A percentile compares a stretch with the other conserved stretches of the same genome.
Conservation (phyloP, 2,797 vertebrate genomes). For the Bryconaethiops microstoma region DNA sequence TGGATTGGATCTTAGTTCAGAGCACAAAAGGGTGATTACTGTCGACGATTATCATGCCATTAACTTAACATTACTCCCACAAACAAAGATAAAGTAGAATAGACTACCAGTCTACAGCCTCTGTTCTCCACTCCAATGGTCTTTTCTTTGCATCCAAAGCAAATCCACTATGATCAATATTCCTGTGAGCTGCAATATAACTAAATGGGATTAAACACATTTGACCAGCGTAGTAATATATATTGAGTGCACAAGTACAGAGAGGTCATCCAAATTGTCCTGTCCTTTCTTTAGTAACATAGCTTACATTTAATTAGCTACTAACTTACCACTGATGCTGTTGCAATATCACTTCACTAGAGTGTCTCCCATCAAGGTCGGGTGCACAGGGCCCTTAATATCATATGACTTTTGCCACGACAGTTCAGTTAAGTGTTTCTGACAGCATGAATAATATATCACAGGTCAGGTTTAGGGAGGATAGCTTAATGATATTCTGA, state of each 20-base stretch:
- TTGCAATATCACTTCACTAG: neutral
- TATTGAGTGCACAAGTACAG: neutral
- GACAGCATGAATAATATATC: slow-evolving; percentile 2
- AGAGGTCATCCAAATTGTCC: neutral
- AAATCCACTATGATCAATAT: neutral
- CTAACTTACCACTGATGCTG: slow-evolving; percentile 1
- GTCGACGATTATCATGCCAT: too few species aligned
- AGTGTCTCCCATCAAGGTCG: neutral
- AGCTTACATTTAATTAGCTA: neutral
- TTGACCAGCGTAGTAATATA: neutral
- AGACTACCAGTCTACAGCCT: too few species aligned
- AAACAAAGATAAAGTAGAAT: neutral
- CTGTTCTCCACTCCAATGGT: neutral
- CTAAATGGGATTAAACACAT: too few species aligned
- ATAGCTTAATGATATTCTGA: neutral
- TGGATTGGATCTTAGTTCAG: too few species aligned
- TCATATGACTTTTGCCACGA: neutral
- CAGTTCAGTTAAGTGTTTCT: neutral
- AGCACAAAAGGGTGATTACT: too few species aligned
- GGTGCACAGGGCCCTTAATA: neutral
- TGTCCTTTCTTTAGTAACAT: neutral
- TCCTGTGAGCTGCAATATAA: neutral
- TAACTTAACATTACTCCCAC: too few species aligned
- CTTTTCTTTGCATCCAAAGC: neutral
- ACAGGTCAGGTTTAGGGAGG: neutral